A percentile compares a stretch with the other conserved stretches of the same genome.
These are phyloP conservation scores for Hestina assimilis DNA, from an alignment of 1,140 invertebrate species.

Conservation along the genomic window DNA sequence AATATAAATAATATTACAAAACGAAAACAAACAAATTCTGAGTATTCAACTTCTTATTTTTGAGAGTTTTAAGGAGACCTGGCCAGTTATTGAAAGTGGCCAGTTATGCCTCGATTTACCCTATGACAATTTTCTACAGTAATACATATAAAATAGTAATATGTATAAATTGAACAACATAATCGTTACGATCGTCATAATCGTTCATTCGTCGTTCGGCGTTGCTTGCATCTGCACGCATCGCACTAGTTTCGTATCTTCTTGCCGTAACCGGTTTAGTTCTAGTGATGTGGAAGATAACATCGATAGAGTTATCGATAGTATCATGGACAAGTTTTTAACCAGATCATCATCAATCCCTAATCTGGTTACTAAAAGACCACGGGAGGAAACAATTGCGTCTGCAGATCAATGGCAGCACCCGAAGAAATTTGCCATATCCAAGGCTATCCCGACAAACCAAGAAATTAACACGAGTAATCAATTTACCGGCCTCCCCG, in stretches of 20 bases:
- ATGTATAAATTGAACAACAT: no score
- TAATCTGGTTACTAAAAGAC: background rate
- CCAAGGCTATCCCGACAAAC: background rate
- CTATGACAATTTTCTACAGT: no score
- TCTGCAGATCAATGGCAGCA: background rate
- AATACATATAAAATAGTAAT: no score
- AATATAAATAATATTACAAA: no score
- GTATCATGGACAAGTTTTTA: background rate
- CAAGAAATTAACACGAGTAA: background rate
- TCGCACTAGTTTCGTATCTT: background rate
- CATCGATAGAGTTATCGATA: background rate
- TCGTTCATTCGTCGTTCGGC: no score
- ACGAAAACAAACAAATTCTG: no score
- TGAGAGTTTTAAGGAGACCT: no score
- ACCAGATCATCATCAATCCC: background rate
- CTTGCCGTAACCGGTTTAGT: background rate
- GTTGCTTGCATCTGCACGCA: background rate
- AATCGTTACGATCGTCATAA: no score
- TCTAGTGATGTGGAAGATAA: background rate
- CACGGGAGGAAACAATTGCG: background rate
- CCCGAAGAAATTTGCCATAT: background rate
- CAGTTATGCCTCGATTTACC: no score
- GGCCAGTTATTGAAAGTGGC: no score
- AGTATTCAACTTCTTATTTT: no score
- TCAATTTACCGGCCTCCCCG: background rate